Base-by-base conservation (phyloP, 2,797 vertebrate genomes). In the Aratinga solstitialis region DNA sequence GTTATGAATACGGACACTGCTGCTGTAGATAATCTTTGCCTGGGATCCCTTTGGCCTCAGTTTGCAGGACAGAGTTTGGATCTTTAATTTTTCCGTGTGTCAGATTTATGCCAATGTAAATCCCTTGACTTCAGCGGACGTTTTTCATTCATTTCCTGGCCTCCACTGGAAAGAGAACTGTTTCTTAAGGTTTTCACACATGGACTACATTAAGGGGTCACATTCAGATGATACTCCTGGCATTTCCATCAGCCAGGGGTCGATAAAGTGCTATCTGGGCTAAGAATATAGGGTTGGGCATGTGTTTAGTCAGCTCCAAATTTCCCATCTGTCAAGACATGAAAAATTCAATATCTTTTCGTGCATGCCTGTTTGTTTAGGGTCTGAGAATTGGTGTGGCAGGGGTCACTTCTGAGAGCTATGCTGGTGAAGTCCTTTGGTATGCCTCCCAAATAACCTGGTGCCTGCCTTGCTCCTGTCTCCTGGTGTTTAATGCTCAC, bases 151-250 rank as follows among this genome's bases (percentile, higher is more conserved):
- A 66, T 93, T 96, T 97, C 92, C 94, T 96, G 94, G 81, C 75
- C 73, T 90, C 36, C 81, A 87, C 58, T 95, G 84, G 93, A 93
- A 95, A 72, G 11, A 54, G 86, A 92, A 85, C 86, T 16, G 62
- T 94, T 89, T 74, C 77, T 93, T 90, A 89, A 75, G 92, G 73
- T 78, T 96, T 95, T 95, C 94, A 94, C 96, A 96, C 96, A 95
- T 96, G 95, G 94, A 96, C 94, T 94, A 76, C 88, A 94, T 96
- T 95, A 96, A 96, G 92, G 58, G 96, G 93, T 97, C 90, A 89
- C 94, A 87, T 95, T 94, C 88, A 92, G 96, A 96, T 85, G 88
- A 90, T 96, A 83, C 92, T 95, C 78, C 93, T 97, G 96, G 90
- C 94, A 90, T 96, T 96, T 95, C 96, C 94, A 95, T 94, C 95